A percentile compares a stretch with the other conserved stretches of the same genome.
Conservation (phyloP, 1,140 invertebrate genomes). For the Drosophila chauvacae region DNA sequence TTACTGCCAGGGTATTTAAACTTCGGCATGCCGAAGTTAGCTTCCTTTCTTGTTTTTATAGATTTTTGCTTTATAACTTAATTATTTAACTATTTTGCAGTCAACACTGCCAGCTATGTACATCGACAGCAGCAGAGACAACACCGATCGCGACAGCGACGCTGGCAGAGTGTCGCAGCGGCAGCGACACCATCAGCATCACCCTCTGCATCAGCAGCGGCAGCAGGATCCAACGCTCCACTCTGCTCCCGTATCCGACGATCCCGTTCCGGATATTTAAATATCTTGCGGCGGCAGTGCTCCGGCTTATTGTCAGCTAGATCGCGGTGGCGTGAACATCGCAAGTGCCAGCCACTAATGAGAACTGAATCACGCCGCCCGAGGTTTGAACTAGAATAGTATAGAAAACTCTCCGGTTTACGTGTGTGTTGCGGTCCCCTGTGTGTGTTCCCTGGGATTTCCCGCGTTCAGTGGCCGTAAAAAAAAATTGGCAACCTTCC, state of each 20-base stretch:
- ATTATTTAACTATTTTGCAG: not conserved
- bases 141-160: slow-evolving; percentile 21
- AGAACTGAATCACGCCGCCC: slow-evolving; percentile 23
- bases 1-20: too few species aligned
- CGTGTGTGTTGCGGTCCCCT: slow-evolving; percentile 17
- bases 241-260: slow-evolving; percentile 22
- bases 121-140: slow-evolving; percentile 20
- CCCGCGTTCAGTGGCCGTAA: slow-evolving; percentile 59
- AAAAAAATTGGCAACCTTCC: slow-evolving; percentile 72
- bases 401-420: not conserved
- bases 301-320: slow-evolving; percentile 75
- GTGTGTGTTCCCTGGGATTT: slow-evolving; percentile 69
- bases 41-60: too few species aligned
- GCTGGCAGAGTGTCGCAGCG: slow-evolving; percentile 61
- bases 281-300: slow-evolving; percentile 67
- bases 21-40: too few species aligned
- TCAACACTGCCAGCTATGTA: not conserved
- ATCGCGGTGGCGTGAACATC: slow-evolving; percentile 79
- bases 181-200: slow-evolving; percentile 6
- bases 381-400: slow-evolving; percentile 44
- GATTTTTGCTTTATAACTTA: not conserved
- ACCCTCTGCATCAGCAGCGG: slow-evolving; percentile 14
- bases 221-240: slow-evolving; percentile 63
- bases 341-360: slow-evolving; percentile 33
- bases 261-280: slow-evolving; percentile 71